phyloP scores from a whole-genome alignment of 2,797 vertebrate genomes.

The Babyrousa celebensis region DNA sequence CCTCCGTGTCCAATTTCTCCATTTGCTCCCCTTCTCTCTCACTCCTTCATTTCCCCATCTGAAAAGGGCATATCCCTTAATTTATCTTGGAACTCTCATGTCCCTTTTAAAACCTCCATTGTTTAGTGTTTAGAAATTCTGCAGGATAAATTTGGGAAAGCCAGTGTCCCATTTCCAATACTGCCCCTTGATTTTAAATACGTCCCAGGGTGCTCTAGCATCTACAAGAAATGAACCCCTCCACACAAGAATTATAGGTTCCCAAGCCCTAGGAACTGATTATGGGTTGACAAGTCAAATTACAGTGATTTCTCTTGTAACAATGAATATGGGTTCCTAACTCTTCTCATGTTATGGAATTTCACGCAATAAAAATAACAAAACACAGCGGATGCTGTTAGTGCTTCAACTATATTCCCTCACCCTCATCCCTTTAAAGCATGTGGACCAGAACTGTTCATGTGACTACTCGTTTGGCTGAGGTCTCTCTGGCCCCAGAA shows the following conservation, averaged over 20 bases:
- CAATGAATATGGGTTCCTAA: background rate
- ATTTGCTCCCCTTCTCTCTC: background rate
- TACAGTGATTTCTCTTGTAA: background rate
- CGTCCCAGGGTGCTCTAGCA: background rate
- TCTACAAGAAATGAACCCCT: background rate
- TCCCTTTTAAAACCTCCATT: slow-evolving; percentile 1
- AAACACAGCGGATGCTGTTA: background rate
- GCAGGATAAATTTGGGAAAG: slow-evolving; percentile 11
- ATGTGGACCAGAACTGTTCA: too few species aligned
- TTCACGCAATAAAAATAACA: background rate
- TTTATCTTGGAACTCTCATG: background rate
- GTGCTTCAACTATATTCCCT: background rate
- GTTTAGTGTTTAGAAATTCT: background rate
- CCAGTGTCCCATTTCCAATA: background rate
- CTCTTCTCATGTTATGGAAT: background rate
- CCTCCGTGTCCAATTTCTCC: background rate
- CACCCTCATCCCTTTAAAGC: background rate
- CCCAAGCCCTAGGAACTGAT: background rate
- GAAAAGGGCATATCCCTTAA: background rate
- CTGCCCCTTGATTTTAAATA: background rate
- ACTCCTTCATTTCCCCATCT: background rate
- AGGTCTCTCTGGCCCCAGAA: background rate
- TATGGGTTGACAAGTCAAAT: slow-evolving; percentile 5
- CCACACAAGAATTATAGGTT: background rate
- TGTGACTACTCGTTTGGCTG: background rate